Percentiles rank a stretch among this genome's conserved stretches.
Evolutionary conservation across 2,113 vertebrate genomes (phyloP).

Genomic region (Perca fluviatilis): DNA sequence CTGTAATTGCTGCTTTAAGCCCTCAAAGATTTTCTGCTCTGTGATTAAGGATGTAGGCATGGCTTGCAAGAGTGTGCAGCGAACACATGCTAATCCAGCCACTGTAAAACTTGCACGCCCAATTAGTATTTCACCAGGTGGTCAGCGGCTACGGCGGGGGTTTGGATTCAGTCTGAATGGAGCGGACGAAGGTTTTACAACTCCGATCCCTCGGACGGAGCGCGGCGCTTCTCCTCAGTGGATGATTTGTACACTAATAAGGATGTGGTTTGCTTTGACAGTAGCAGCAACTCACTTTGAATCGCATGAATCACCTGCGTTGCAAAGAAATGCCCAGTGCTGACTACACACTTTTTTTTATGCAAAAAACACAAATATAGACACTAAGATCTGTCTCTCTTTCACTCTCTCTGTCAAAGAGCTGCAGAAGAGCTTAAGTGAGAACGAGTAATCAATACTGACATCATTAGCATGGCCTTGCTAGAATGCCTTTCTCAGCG

Average conservation of each 20-base stretch:
- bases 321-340: background rate
- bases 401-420: background rate
- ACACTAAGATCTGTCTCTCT: background rate
- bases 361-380: slow-evolving; percentile 18
- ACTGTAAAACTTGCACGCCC: slow-evolving; percentile 64
- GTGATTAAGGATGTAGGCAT: slow-evolving; percentile 75
- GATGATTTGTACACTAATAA: slow-evolving; percentile 37
- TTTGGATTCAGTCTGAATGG: slow-evolving; percentile 9
- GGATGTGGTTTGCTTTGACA: background rate
- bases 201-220: background rate
- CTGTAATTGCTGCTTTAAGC: slow-evolving; percentile 84
- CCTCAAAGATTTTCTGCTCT: slow-evolving; percentile 81
- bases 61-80: slow-evolving; percentile 38
- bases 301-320: background rate
- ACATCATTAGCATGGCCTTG: slow-evolving; percentile 48
- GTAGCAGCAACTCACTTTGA: slow-evolving; percentile 5
- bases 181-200: slow-evolving; percentile 37
- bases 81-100: slow-evolving; percentile 67
- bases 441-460: slow-evolving; percentile 47
- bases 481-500: slow-evolving; percentile 4
- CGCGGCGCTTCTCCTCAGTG: background rate
- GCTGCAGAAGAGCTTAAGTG: slow-evolving; percentile 15
- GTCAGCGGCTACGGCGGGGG: slow-evolving; percentile 35
- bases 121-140: slow-evolving; percentile 67
- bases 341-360: background rate